These are phyloP conservation scores for Otus sunia DNA, from an alignment of 2,113 vertebrate species.

Conservation along the genomic window DNA sequence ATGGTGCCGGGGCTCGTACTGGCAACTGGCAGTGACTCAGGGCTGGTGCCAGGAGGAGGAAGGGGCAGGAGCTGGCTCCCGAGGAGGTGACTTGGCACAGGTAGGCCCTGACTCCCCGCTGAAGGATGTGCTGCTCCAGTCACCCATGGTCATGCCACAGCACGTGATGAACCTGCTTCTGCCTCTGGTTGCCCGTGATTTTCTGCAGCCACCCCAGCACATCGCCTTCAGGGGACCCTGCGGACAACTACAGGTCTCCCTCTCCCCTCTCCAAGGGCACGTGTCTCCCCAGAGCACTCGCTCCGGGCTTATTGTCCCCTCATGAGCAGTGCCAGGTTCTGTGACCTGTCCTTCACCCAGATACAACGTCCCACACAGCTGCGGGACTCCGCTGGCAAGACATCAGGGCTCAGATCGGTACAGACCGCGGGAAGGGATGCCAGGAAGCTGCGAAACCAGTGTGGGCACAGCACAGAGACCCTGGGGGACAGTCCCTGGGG, in stretches of 20 bases:
- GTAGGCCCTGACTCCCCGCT: not conserved
- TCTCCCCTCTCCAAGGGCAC: not conserved
- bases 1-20: fast-evolving
- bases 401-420: fast-evolving
- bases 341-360: not conserved
- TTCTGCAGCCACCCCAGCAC: not conserved
- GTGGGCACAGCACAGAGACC: not conserved
- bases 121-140: not conserved
- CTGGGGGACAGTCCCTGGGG: no score
- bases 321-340: fast-evolving
- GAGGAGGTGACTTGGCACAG: not conserved
- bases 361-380: not conserved
- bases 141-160: fast-evolving
- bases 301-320: not conserved
- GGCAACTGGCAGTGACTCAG: not conserved
- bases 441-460: fast-evolving
- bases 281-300: fast-evolving
- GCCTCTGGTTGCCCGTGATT: fast-evolving
- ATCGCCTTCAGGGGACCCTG: fast-evolving
- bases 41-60: not conserved
- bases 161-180: not conserved
- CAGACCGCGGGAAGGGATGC: not conserved
- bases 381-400: fast-evolving
- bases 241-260: fast-evolving
- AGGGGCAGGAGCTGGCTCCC: not conserved